A percentile compares a stretch with the other conserved stretches of the same genome.
phyloP scores from a whole-genome alignment of 2,888 invertebrate species.

The Clostera curtula region DNA sequence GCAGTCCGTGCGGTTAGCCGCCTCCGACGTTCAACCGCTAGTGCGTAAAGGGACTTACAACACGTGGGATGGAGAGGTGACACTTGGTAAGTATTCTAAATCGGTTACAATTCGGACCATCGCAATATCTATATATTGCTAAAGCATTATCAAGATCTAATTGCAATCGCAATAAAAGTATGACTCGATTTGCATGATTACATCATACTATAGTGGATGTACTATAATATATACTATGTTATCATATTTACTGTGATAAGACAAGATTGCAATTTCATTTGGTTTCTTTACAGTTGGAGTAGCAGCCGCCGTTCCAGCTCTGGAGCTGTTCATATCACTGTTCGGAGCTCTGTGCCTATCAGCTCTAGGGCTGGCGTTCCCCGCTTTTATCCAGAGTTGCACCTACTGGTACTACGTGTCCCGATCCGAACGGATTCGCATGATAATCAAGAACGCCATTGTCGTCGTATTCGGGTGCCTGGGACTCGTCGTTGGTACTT shows the following conservation, averaged over 20 bases:
- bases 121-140: no score
- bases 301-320: conserved; percentile 89
- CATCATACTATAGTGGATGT: no score
- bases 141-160: no score
- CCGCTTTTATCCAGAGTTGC: conserved; percentile 90
- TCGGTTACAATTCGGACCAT: no score
- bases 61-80: no score
- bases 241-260: neutral
- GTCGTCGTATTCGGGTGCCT: conserved; percentile 79
- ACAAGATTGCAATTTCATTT: neutral
- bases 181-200: no score
- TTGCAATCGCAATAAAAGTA: no score
- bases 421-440: conserved; percentile 69
- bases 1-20: no score
- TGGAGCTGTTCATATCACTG: conserved; percentile 86
- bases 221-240: no score
- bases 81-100: no score
- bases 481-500: conserved; percentile 81
- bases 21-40: no score
- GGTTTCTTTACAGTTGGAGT: conserved; percentile 79
- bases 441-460: conserved; percentile 76
- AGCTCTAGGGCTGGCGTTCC: conserved; percentile 91
- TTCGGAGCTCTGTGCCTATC: conserved; percentile 94
- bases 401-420: conserved; percentile 83
- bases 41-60: no score